Evolutionary conservation across 1,140 invertebrate species (phyloP).

Genomic region (Zaprionus vittiger): DNA sequence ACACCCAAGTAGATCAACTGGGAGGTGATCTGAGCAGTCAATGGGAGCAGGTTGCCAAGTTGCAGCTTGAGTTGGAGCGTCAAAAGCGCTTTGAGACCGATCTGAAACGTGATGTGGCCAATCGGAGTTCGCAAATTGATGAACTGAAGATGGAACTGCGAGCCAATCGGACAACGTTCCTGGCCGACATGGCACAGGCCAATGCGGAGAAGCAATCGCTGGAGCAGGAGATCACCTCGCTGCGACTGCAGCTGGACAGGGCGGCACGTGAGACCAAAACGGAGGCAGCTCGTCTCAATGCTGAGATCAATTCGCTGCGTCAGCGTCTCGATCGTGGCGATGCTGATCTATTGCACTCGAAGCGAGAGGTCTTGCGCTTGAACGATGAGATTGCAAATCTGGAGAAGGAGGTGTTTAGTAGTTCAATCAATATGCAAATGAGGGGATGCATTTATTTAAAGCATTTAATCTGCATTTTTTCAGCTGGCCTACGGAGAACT

Average conservation of each 20-base stretch:
- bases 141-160: constrained; percentile 91
- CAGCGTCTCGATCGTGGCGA: constrained; percentile 91
- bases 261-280: constrained; percentile 90
- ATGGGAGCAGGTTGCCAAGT: constrained; percentile 91
- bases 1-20: constrained; percentile 90
- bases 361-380: constrained; percentile 90
- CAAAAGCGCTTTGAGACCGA: constrained; percentile 90
- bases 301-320: constrained; percentile 91
- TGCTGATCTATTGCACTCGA: constrained; percentile 90
- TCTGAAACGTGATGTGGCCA: constrained; percentile 89
- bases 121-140: constrained; percentile 90
- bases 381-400: constrained; percentile 90
- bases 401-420: constrained; percentile 89
- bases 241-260: constrained; percentile 87
- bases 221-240: constrained; percentile 90
- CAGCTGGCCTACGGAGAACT: constrained; percentile 84
- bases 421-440: neutral
- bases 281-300: constrained; percentile 89
- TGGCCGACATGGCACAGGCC: constrained; percentile 90
- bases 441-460: neutral
- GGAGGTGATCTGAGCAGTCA: constrained; percentile 91
- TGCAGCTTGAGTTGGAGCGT: constrained; percentile 91
- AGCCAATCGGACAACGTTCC: constrained; percentile 89
- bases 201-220: constrained; percentile 90
- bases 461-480: constrained; percentile 18